Percentiles rank a stretch among this genome's conserved stretches.
phyloP scores from a whole-genome alignment of 2,113 vertebrate genomes.

The Cyphomyrus plagiostoma region DNA sequence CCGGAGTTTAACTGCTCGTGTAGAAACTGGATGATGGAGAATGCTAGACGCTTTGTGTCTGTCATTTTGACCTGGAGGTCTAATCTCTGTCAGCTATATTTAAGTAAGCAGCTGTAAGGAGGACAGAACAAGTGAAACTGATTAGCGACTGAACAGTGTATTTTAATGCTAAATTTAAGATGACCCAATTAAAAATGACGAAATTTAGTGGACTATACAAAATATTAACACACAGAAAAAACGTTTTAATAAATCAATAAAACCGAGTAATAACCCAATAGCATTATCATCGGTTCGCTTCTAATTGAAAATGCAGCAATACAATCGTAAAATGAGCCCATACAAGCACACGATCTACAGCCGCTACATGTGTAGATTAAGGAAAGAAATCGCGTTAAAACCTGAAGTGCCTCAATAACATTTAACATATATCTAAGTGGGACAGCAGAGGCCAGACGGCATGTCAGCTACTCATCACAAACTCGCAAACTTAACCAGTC shows the following conservation, averaged over 20 bases:
- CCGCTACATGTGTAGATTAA: background rate
- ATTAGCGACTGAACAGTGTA: background rate
- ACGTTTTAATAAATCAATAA: background rate
- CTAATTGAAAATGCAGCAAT: background rate
- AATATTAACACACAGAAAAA: background rate
- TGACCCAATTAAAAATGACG: background rate
- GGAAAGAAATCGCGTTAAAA: background rate
- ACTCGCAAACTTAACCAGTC: background rate
- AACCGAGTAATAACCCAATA: background rate
- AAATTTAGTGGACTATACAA: background rate
- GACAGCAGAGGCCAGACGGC: background rate
- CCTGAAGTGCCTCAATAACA: background rate
- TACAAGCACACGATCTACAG: background rate
- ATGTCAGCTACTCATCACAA: background rate
- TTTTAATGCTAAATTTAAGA: background rate
- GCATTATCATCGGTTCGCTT: background rate
- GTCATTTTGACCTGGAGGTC: conserved; percentile 67
- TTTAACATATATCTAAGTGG: background rate
- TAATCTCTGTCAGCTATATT: conserved; percentile 35
- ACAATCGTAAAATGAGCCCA: background rate
- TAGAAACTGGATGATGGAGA: conserved; percentile 87
- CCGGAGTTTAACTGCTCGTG: conserved; percentile 78
- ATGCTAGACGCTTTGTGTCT: conserved; percentile 84
- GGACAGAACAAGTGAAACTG: background rate
- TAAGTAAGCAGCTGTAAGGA: background rate